Conservation (phyloP, 2,113 vertebrate species). For the Scomber japonicus region DNA sequence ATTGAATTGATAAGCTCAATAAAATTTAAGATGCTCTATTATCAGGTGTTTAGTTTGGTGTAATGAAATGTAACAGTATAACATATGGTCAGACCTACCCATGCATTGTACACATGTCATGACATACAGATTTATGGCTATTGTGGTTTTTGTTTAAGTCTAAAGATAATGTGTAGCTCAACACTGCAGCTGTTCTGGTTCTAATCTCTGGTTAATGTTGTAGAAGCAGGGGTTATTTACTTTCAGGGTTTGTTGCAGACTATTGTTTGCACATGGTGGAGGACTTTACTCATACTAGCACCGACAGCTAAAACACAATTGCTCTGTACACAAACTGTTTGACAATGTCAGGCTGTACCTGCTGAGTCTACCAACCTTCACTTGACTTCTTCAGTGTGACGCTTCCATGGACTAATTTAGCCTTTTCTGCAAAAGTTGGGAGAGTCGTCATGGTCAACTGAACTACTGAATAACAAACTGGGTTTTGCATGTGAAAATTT, state of each 20-base stretch:
- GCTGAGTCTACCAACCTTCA: constrained; percentile 25
- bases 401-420: background rate
- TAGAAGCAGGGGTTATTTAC: constrained; percentile 67
- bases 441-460: background rate
- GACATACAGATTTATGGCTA: background rate
- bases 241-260: constrained; percentile 76
- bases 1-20: constrained; percentile 2
- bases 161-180: constrained; percentile 6
- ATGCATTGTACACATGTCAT: background rate
- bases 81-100: background rate
- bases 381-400: background rate
- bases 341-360: constrained; percentile 37
- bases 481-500: background rate
- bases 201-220: constrained; percentile 49
- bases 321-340: constrained; percentile 72
- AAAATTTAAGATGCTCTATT: background rate
- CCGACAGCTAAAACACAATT: constrained; percentile 61
- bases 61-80: background rate
- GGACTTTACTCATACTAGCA: constrained; percentile 77
- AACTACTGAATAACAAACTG: background rate
- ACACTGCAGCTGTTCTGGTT: background rate
- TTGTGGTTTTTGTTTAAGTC: background rate
- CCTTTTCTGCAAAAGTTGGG: constrained; percentile 1
- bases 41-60: background rate
- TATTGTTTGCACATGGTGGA: constrained; percentile 82